phyloP scores from a whole-genome alignment of 2,113 vertebrate genomes.

The Caloenas nicobarica region DNA sequence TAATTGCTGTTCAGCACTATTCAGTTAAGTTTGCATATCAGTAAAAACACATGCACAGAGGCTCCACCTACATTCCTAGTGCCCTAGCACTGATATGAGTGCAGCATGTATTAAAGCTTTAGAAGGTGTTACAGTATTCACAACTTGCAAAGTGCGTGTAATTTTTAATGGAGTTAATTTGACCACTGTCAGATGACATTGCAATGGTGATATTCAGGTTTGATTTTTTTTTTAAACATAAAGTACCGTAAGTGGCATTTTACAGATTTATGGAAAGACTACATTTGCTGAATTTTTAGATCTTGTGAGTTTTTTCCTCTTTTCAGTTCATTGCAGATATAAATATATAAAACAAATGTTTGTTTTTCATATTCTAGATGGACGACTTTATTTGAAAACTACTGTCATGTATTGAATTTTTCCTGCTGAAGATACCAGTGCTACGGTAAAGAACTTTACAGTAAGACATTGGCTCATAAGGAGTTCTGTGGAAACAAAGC shows the following conservation, averaged over 20 bases:
- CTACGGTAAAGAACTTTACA: constrained; percentile 69
- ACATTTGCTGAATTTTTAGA: neutral
- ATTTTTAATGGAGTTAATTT: constrained; percentile 20
- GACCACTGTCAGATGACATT: neutral
- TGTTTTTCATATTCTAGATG: constrained; percentile 88
- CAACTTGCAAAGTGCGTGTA: neutral
- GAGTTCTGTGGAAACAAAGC: constrained; percentile 70
- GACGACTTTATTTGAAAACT: constrained; percentile 99
- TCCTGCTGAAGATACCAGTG: constrained; percentile 75
- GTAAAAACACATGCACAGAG: constrained; percentile 32
- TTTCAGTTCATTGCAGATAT: neutral
- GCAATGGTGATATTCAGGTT: neutral
- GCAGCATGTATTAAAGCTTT: constrained; percentile 53
- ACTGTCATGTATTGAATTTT: constrained; percentile 97
- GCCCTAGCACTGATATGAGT: constrained; percentile 22
- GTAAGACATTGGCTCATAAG: constrained; percentile 61
- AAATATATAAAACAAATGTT: constrained; percentile 58
- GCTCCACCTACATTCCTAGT: constrained; percentile 46
- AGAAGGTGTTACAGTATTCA: neutral
- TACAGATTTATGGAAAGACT: neutral
- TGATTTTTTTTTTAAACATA: neutral
- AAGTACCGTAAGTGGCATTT: neutral
- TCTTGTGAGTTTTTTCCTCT: neutral
- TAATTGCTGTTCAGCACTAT: constrained; percentile 68
- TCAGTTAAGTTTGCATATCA: constrained; percentile 69